A percentile compares a stretch with the other conserved stretches of the same genome.
Conservation (phyloP, 2,888 invertebrate species). For the Ellobium chinense region DNA sequence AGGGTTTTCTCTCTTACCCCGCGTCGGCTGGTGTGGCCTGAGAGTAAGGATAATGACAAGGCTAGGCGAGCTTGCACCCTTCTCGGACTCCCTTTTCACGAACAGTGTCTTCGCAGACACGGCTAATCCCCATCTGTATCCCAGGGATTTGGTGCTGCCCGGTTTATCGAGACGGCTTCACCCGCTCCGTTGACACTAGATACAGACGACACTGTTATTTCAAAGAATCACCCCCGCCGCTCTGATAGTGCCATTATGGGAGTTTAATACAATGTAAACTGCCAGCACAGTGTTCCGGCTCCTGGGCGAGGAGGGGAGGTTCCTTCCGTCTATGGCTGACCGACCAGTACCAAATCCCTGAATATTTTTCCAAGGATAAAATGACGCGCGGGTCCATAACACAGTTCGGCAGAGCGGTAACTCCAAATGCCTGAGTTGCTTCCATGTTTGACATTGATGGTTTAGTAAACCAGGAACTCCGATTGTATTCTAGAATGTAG, state of each 20-base stretch:
- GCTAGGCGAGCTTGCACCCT: neutral
- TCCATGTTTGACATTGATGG: no score
- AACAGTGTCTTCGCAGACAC: neutral
- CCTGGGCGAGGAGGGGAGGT: neutral
- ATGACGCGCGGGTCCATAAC: neutral
- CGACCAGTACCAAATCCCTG: neutral
- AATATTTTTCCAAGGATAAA: neutral
- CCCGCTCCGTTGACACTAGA: slow-evolving; percentile 15
- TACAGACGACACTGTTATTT: neutral
- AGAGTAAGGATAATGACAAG: neutral
- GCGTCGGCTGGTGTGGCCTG: no score
- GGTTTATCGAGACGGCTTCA: slow-evolving; percentile 4
- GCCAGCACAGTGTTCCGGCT: neutral
- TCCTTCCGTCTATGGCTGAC: neutral
- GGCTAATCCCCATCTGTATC: slow-evolving; percentile 9
- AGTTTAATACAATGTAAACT: slow-evolving; percentile 13
- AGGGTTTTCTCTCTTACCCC: no score
- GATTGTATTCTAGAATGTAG: no score
- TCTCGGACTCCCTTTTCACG: slow-evolving; percentile 14
- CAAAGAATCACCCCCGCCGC: neutral
- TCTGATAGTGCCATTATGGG: neutral
- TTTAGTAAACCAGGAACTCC: no score
- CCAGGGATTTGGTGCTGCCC: slow-evolving; percentile 20
- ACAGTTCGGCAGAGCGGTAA: no score
- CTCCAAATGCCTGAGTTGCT: no score